These are phyloP conservation scores for Tipula confusa DNA, from an alignment of 2,888 invertebrate species.

Conservation along the genomic window DNA sequence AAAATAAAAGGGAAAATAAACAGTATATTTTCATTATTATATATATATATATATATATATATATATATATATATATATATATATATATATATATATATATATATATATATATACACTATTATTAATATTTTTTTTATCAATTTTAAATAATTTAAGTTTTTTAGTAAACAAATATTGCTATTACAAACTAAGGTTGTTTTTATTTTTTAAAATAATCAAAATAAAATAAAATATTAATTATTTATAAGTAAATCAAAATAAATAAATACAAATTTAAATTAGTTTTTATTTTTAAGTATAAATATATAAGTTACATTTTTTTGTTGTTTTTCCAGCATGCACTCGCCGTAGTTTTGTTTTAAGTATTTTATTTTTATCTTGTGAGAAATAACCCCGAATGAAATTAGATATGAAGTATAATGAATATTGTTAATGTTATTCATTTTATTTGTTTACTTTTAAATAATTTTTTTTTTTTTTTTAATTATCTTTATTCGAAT, in stretches of 20 bases:
- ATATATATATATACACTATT: neutral
- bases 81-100: too few species aligned
- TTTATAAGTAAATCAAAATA: slow-evolving; percentile 31
- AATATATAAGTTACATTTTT: neutral
- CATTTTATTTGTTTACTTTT: neutral
- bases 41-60: too few species aligned
- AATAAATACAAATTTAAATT: slow-evolving; percentile 26
- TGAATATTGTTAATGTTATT: neutral
- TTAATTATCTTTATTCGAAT: neutral
- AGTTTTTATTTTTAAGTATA: slow-evolving; percentile 4
- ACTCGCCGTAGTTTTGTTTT: slow-evolving; percentile 9
- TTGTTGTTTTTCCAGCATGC: slow-evolving; percentile 12
- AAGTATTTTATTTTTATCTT: neutral
- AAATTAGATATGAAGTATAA: neutral
- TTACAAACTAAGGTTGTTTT: slow-evolving; percentile 12
- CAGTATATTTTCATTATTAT: neutral
- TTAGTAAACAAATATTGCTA: neutral
- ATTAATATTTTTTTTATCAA: neutral
- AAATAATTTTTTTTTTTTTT: neutral
- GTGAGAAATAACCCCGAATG: neutral
- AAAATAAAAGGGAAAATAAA: neutral
- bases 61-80: too few species aligned
- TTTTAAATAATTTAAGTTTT: slow-evolving; percentile 20
- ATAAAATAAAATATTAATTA: slow-evolving; percentile 27
- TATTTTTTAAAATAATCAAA: slow-evolving; percentile 25